These are phyloP conservation scores for Hirundichthys speculiger DNA, from an alignment of 2,113 vertebrate genomes.

Conservation along the genomic window DNA sequence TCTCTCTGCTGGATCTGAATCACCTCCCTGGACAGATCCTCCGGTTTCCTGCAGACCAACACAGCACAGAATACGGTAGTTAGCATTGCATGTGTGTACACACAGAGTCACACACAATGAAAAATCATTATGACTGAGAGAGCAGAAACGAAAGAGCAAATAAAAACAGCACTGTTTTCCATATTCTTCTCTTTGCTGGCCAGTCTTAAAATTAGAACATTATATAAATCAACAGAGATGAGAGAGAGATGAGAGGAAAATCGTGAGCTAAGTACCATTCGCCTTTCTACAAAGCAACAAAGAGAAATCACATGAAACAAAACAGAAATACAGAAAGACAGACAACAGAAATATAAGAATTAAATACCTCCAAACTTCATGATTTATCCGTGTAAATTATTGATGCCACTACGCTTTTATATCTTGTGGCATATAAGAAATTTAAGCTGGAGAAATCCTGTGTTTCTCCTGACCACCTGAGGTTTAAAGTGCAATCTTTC, in stretches of 20 bases:
- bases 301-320: too few species aligned
- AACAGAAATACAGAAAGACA: too few species aligned
- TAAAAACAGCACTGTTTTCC: conserved; percentile 37
- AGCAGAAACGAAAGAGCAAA: conserved; percentile 26
- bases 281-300: too few species aligned
- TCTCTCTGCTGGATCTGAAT: conserved; percentile 94
- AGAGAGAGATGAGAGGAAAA: background rate
- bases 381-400: too few species aligned
- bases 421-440: too few species aligned
- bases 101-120: conserved; percentile 15
- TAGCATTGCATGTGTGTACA: conserved; percentile 20
- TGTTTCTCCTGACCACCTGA: background rate
- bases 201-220: conserved; percentile 41
- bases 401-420: too few species aligned
- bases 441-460: too few species aligned
- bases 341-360: too few species aligned
- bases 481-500: background rate
- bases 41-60: conserved; percentile 86
- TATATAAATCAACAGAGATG: conserved; percentile 40
- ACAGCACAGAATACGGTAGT: conserved; percentile 45
- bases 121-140: conserved; percentile 46
- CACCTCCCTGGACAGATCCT: conserved; percentile 92
- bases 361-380: too few species aligned
- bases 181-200: conserved; percentile 48
- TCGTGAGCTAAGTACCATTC: background rate